phyloP scores from a whole-genome alignment of 2,888 invertebrate genomes.

The Eumerus sabulonum region DNA sequence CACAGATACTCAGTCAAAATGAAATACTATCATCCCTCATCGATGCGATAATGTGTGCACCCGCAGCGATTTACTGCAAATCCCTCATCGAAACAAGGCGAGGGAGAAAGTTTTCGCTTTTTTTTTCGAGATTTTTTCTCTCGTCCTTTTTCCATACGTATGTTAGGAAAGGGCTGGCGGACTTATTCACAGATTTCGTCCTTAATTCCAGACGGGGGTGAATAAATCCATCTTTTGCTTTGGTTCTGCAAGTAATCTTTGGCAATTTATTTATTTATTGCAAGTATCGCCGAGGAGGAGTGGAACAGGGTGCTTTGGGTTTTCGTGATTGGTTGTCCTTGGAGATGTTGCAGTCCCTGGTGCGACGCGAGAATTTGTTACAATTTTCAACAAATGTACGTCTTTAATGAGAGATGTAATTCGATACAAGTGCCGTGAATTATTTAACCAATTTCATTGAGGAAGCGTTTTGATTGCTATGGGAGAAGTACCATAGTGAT shows the following conservation, averaged over 20 bases:
- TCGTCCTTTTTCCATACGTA: neutral
- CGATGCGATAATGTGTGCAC: constrained; percentile 55
- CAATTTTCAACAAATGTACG: constrained; percentile 50
- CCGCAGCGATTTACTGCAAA: constrained; percentile 58
- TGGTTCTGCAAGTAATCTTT: constrained; percentile 54
- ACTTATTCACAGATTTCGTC: neutral
- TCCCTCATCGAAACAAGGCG: constrained; percentile 47
- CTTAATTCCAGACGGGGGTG: neutral
- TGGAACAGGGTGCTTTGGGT: neutral
- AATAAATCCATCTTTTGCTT: constrained; percentile 49
- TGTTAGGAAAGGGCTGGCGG: neutral
- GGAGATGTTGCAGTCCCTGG: neutral
- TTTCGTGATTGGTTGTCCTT: neutral
- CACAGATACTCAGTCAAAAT: too few relatives aligned
- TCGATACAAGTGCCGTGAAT: constrained; percentile 38
- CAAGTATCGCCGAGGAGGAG: constrained; percentile 42
- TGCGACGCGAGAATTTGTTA: constrained; percentile 56
- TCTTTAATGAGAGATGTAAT: constrained; percentile 40
- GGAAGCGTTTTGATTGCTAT: too few relatives aligned
- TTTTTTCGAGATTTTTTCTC: neutral
- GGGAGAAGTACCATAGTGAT: too few relatives aligned
- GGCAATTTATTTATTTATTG: constrained; percentile 66
- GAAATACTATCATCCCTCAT: constrained; percentile 24
- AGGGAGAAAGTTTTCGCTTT: neutral
- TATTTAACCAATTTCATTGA: constrained; percentile 45